Evolutionary conservation across 2,797 vertebrate species (phyloP), one percentile per base, ranked within the genome.

Genomic region (Helicolenus hilgendorfi): DNA sequence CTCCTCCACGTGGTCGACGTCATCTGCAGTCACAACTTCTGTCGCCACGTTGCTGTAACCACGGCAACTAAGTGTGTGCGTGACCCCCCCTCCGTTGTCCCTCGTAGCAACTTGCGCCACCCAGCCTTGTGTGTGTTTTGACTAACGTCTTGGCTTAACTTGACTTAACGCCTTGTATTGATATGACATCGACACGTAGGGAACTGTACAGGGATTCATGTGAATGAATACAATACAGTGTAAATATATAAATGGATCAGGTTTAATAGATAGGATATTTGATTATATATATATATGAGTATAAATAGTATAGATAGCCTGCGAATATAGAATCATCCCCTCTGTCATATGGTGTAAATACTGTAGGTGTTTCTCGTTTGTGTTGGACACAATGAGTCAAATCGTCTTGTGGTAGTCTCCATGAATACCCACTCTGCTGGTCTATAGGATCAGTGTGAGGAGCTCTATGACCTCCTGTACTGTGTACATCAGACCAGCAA

Each of bases 231-330:
- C 72, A 59, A 55, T 58, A 82, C 45, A 63, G 68, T 95, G 95
- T 96, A 95, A 88, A 95, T 95, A 93, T 38, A 80, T 36, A 78
- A 81, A 90, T 27, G 29, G 77, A 89, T 75, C 58, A 87, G 79
- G 91, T 94, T 84, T 59, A 82, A 77, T 83, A 89, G 81, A 91
- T 92, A 89, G 83, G 88, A 83, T 91, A 92, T 85, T 89, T 85
- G 59, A 93, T 81, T 88, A 89, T 89, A 86, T 89, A 89, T 89
- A 89, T 87, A 88, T 86, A 89, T 79, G 38, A 86, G 59, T 95
- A 93, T 94, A 94, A 90, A 93, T 94, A 93, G 81, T 91, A 91
- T 83, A 95, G 93, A 90, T 89, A 94, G 83, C 71, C 77, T 93
- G 84, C 76, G 82, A 74, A 81, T 87, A 79, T 69, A 87, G 59